phyloP scores from a whole-genome alignment of 2,113 vertebrate species.

The Theristicus caerulescens region DNA sequence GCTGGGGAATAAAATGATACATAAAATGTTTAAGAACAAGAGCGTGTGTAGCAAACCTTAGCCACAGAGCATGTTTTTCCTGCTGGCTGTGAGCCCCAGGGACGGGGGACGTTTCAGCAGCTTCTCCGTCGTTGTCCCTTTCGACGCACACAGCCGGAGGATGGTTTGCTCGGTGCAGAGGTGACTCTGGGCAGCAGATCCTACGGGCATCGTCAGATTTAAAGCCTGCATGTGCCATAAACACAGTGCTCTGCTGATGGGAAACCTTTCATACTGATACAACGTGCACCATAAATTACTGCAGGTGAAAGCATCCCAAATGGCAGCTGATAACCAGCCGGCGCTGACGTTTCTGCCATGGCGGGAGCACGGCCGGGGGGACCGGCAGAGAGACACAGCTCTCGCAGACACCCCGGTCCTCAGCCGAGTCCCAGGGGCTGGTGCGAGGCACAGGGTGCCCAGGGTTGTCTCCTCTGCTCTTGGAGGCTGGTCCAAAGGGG shows the following conservation, averaged over 20 bases:
- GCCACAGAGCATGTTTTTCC: background rate
- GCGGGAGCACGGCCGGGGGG: rapidly evolving
- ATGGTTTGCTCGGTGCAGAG: background rate
- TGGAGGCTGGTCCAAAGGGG: background rate
- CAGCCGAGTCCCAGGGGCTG: background rate
- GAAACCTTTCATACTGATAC: background rate
- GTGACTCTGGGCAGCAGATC: background rate
- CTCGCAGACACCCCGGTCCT: rapidly evolving
- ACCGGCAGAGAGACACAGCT: background rate
- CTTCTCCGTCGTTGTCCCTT: background rate
- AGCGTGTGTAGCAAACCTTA: background rate
- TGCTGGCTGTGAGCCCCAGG: background rate
- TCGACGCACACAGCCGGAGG: background rate
- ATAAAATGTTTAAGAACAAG: background rate
- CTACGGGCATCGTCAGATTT: background rate
- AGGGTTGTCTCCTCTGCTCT: background rate
- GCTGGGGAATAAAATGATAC: background rate
- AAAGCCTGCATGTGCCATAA: background rate
- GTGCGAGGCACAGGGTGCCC: background rate
- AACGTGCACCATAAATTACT: background rate
- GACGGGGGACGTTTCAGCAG: background rate
- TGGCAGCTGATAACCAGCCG: background rate
- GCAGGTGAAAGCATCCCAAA: background rate
- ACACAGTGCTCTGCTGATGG: background rate
- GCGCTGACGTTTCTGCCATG: background rate